Evolutionary conservation across 2,797 vertebrate species (phyloP), one percentile per base, ranked within the genome.

Genomic region (Odontamblyopus rebecca): DNA sequence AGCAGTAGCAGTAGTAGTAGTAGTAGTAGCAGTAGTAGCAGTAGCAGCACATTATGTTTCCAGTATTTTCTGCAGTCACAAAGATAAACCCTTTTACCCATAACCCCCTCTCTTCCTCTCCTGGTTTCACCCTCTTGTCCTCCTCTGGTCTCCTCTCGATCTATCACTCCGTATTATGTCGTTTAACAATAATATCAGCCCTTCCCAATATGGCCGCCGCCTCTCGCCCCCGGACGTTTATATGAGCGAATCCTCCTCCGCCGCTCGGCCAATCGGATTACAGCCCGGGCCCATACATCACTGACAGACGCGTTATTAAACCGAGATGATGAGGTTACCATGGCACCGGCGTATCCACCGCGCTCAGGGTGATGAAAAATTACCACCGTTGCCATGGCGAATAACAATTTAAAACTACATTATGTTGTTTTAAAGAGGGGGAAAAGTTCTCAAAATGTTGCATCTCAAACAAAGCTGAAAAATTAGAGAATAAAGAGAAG

Each of bases 301-400:
- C 94, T 95, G 95, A 95, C 95, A 95, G 92, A 94, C 94, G 89
- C 94, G 94, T 97, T 97, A 98, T 96, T 95, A 96, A 96, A 97
- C 94, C 94, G 94, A 95, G 93, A 90, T 23, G 23, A 23, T 23
- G 23, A 23, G 23, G 23, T 23, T 23, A 23, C 23, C 23, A 23
- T 23, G 23, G 23, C 23, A 86, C 93, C 50, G 18, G 7, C 38
- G 38, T 11, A 41, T 41, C 7, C 38, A 11, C 11, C 8, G 7
- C 1, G 0, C 11, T 41, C 38, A 4, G 44, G 5, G 15, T 48
- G 44, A 48, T 48, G 44, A 48, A 48, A 48, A 48, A 48, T 16
- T 48, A 4, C 3, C 4, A 16, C 44, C 15, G 44, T 48, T 48
- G 44, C 11, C 44, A 48, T 48, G 16, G 44, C 11, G 13, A 48